Base-by-base conservation (phyloP, 1,140 invertebrate species). In the Ceratitis capitata region DNA sequence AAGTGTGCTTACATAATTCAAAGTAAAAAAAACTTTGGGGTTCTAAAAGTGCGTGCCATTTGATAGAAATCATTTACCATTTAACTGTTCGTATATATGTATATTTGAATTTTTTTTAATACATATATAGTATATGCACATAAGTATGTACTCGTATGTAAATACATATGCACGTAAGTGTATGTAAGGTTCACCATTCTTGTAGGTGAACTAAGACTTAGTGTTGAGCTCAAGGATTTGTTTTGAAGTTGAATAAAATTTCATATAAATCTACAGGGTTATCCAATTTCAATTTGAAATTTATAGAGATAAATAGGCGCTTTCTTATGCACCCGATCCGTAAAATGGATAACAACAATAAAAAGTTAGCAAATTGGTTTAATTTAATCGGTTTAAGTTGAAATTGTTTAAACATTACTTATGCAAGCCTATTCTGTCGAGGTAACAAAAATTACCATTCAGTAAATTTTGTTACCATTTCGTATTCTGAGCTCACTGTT, bases 21-120 rank as follows among this genome's bases (percentile, higher is more conserved):
- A 42, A 10, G 35, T 3, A 42, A n/a, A 78, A 78, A 78, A 78
- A 78, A 78, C 39, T 78, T 78, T 45, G 45, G 69, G 69, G 69
- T 45, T 45, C 35, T 45, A 45, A 78, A 78, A 78, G 39, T 78
- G 69, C 69, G 19, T 78, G 69, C 39, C 19, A 45, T 45, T 78
- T 78, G 9, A 35, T 23, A 42, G 32, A 69, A 69, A 16, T 14
- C 61, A 69, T 39, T 12, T 19, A 12, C n/a, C n/a, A n/a, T n/a
- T n/a, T n/a, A n/a, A n/a, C n/a, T n/a, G n/a, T n/a, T n/a, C 16
- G n/a, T 19, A 53, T 53, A 53, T 19, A 53, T 53, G 16, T 53
- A 2, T 53, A 53, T 49, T 1, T 53, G 51, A 9, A 19, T 16
- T 14, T 19, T 4, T 53, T 4, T 53, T 4, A 39, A 69, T 69